Evolutionary conservation across 2,113 vertebrate species (phyloP), one percentile per base, ranked within the genome.

Genomic region (Tragelaphus strepsiceros): DNA sequence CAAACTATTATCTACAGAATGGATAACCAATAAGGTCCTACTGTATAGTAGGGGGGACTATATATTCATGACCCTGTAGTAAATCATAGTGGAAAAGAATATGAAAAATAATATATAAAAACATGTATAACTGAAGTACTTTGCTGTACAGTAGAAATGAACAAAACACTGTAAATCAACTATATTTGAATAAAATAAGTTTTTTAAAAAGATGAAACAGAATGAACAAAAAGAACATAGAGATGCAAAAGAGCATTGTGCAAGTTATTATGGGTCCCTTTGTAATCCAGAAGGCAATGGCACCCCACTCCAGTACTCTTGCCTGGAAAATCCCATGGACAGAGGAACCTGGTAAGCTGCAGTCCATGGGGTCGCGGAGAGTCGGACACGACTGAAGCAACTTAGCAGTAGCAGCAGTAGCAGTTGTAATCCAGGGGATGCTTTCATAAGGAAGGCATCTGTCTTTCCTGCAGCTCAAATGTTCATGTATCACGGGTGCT

Each of bases 391-490:
- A 43, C 43, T 43, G 43, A 43, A 43, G 43, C 43, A 5, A 6
- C 43, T 43, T 43, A 43, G 43, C 43, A 43, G 43, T 43, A 43
- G 43, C 43, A 43, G 43, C 43, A 43, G 43, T 43, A 43, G 43
- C 43, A 43, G 43, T 96, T 59, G 61, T 95, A 88, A 96, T 59
- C 10, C 14, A 82, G 46, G 82, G 71, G 22, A 85, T 15, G 62
- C 35, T 58, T 96, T 80, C 87, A 32, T 91, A 94, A 97, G 84
- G 71, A 96, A 91, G 89, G 19, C 83, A 97, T 93, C 97, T 67
- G 88, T 98, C 97, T 93, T 95, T 59, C 83, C 4, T 85, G 58
- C 19, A 82, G 17, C 74, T 94, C 43, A 80, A 94, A 80, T 87
- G 59, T 32, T 93, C 28, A 7, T 1, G 0, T 28, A 35, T 97